Evolutionary conservation across 2,113 vertebrate genomes (phyloP).

Genomic region (Pygoscelis antarcticus): DNA sequence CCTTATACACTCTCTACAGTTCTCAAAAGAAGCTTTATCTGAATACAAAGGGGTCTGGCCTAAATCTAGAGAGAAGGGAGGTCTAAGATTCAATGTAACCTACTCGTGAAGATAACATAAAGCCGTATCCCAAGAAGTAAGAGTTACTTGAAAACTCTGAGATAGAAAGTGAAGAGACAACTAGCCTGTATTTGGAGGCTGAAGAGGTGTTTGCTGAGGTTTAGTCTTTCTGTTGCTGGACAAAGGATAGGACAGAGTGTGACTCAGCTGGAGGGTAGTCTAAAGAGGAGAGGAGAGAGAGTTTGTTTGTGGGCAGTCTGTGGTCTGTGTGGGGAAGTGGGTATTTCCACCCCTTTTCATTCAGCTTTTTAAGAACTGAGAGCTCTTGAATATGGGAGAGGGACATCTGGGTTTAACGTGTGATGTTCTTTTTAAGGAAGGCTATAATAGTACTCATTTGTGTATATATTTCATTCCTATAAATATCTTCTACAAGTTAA

Average conservation of each 20-base stretch:
- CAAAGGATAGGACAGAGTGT: not conserved
- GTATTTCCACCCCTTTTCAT: not conserved
- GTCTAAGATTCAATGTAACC: not conserved
- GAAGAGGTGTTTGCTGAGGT: not conserved
- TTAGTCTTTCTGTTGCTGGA: not conserved
- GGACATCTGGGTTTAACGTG: not conserved
- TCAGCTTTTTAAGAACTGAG: not conserved
- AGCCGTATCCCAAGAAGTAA: not conserved
- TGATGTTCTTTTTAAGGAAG: not conserved
- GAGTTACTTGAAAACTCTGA: not conserved
- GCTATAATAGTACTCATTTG: not conserved
- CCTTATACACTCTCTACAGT: not conserved
- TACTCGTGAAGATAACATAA: not conserved
- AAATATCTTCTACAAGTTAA: not conserved
- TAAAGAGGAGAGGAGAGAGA: not conserved
- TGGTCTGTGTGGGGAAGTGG: not conserved
- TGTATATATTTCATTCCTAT: not conserved
- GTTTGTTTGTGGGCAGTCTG: not conserved
- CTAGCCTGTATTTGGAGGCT: not conserved
- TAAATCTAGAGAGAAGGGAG: not conserved
- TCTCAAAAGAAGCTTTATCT: not conserved
- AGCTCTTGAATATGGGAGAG: not conserved
- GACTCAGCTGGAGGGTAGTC: not conserved
- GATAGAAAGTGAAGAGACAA: not conserved
- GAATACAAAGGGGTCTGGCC: not conserved